phyloP scores from a whole-genome alignment of 1,140 invertebrate species.

The Ceratina australensis region DNA sequence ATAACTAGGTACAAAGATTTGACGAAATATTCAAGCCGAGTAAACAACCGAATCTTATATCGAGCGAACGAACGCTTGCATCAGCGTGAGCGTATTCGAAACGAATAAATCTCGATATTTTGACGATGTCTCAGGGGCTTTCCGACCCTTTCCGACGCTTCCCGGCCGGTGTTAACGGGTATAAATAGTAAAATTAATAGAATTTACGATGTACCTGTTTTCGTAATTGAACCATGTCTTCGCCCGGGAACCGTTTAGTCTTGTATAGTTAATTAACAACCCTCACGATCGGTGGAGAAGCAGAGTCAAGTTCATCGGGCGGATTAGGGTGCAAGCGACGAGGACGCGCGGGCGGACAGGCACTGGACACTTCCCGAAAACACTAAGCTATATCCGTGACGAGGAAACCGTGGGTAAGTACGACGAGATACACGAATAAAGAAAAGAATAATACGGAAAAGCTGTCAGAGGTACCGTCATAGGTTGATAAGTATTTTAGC shows the following conservation, averaged over 20 bases:
- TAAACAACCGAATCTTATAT: conserved; percentile 16
- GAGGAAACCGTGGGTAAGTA: neutral
- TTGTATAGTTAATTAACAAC: neutral
- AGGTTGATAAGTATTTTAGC: neutral
- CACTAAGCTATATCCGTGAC: no score
- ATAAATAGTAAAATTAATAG: neutral
- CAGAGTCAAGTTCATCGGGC: no score
- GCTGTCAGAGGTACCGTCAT: neutral
- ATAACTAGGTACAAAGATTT: conserved; percentile 21
- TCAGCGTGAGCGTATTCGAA: neutral
- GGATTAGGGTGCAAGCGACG: no score
- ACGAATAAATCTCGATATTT: neutral
- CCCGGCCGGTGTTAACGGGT: no score
- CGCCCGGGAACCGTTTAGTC: conserved; percentile 36
- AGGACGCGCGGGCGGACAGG: no score
- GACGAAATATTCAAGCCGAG: neutral
- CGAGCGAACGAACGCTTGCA: neutral
- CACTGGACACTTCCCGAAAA: neutral
- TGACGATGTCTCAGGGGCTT: no score
- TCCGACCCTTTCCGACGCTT: neutral
- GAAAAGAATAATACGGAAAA: neutral
- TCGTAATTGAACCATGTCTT: conserved; percentile 68
- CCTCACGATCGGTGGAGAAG: neutral
- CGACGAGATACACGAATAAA: neutral
- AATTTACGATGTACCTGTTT: conserved; percentile 65